A percentile compares a stretch with the other conserved stretches of the same genome.
These are phyloP conservation scores for Silurus aristotelis DNA, from an alignment of 2,797 vertebrate species.

Conservation along the genomic window DNA sequence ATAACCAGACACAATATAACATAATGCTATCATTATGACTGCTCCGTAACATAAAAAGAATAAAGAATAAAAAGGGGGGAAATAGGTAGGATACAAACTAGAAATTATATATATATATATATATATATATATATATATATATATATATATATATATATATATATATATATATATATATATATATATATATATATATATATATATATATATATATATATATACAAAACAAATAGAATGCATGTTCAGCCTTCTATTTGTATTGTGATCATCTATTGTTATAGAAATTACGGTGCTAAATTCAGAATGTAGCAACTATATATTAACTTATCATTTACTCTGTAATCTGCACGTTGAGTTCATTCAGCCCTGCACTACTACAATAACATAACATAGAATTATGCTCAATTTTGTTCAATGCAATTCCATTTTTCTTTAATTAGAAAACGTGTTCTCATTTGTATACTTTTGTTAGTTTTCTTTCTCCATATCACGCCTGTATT, in stretches of 20 bases:
- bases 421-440: neutral
- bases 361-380: neutral
- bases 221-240: neutral
- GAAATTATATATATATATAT: too few relatives aligned
- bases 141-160: too few relatives aligned
- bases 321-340: neutral
- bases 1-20: too few relatives aligned
- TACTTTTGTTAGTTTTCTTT: neutral
- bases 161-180: too few relatives aligned
- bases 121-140: too few relatives aligned
- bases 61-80: too few relatives aligned
- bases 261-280: neutral
- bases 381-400: neutral
- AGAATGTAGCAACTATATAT: neutral
- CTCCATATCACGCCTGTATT: neutral
- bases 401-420: neutral
- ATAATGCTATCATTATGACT: too few relatives aligned
- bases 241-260: neutral
- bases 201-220: too few relatives aligned
- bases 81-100: too few relatives aligned
- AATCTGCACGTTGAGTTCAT: neutral
- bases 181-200: too few relatives aligned
- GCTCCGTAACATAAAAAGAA: too few relatives aligned
- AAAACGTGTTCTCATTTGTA: neutral
- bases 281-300: neutral